phyloP scores from a whole-genome alignment of 1,140 invertebrate genomes.

The Antheraea mylitta region DNA sequence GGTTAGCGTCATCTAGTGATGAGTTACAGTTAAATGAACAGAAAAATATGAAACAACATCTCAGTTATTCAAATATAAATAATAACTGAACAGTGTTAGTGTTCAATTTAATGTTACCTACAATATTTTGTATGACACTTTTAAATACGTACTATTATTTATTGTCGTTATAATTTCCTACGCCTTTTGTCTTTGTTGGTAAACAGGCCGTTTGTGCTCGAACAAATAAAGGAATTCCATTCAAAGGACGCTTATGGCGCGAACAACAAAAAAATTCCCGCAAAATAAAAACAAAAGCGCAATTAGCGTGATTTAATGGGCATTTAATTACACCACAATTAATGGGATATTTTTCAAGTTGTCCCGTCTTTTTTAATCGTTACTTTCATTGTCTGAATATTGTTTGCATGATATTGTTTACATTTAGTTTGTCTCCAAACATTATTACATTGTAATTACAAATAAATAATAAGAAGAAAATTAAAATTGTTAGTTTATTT shows the following conservation, averaged over 20 bases:
- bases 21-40: too few relatives aligned
- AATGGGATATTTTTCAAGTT: conserved; percentile 55
- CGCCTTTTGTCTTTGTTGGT: conserved; percentile 70
- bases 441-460: background rate
- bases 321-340: conserved; percentile 71
- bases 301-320: conserved; percentile 76
- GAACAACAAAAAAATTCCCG: conserved; percentile 58
- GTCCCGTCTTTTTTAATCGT: conserved; percentile 27
- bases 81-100: too few relatives aligned
- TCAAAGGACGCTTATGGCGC: conserved; percentile 45
- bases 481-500: too few relatives aligned
- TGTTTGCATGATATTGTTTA: conserved; percentile 23
- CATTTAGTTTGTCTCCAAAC: background rate
- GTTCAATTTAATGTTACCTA: background rate
- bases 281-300: conserved; percentile 71
- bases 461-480: too few relatives aligned
- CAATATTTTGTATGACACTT: background rate
- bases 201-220: conserved; percentile 57
- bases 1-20: too few relatives aligned
- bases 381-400: conserved; percentile 16
- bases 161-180: conserved; percentile 66
- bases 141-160: conserved; percentile 41
- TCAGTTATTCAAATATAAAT: too few relatives aligned
- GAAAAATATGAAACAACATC: too few relatives aligned
- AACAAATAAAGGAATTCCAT: conserved; percentile 74